A percentile compares a stretch with the other conserved stretches of the same genome.
Evolutionary conservation across 2,797 vertebrate genomes (phyloP).

Genomic region (Oreochromis grahami): DNA sequence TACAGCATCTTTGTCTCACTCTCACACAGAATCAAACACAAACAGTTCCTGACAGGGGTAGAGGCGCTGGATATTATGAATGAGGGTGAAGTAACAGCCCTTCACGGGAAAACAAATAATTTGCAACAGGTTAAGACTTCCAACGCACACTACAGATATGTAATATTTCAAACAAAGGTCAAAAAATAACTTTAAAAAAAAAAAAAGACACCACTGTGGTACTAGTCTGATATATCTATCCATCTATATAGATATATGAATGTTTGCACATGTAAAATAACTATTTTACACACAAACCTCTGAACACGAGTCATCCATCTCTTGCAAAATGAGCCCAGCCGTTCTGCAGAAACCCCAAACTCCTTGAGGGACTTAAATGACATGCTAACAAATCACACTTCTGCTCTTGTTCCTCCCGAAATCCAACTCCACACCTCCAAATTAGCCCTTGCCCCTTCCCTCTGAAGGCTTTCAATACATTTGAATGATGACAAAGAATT

Average conservation of each 20-base stretch:
- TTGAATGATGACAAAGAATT: conserved; percentile 24
- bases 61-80: background rate
- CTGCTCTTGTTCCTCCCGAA: conserved; percentile 12
- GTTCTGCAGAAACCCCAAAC: conserved; percentile 73
- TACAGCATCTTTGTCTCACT: background rate
- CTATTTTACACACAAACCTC: conserved; percentile 61
- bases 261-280: background rate
- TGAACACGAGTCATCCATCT: conserved; percentile 76
- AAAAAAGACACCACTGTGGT: background rate
- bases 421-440: conserved; percentile 29
- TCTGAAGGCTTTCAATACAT: conserved; percentile 22
- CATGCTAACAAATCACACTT: conserved; percentile 63
- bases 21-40: conserved; percentile 4
- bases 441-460: background rate
- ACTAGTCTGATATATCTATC: no score
- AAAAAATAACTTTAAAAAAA: background rate
- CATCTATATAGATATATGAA: no score
- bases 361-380: conserved; percentile 73
- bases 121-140: background rate
- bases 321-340: conserved; percentile 73
- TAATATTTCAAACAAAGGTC: background rate
- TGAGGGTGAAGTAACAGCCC: background rate
- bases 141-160: background rate
- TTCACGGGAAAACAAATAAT: background rate
- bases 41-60: conserved; percentile 4